phyloP scores from a whole-genome alignment of 2,113 vertebrate species.

The Dascyllus trimaculatus region DNA sequence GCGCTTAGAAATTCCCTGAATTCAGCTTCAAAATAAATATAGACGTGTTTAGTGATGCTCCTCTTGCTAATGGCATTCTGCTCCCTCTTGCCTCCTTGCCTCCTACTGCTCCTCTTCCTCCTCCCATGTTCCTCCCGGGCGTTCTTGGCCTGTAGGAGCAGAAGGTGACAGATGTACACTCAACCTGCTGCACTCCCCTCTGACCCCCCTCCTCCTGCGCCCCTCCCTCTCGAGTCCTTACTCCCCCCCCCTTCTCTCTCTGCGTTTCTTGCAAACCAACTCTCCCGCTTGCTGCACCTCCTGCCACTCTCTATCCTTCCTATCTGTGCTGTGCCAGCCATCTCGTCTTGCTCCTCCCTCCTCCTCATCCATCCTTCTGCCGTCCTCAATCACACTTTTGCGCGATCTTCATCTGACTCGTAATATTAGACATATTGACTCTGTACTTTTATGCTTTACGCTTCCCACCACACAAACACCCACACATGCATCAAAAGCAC shows the following conservation, averaged over 20 bases:
- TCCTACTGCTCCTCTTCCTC: conserved; percentile 43
- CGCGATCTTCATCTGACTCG: conserved; percentile 28
- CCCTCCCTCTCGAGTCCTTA: conserved; percentile 37
- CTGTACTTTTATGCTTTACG: conserved; percentile 27
- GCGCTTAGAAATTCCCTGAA: conserved; percentile 31
- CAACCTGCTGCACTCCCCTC: conserved; percentile 72
- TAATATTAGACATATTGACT: conserved; percentile 57
- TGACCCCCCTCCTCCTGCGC: conserved; percentile 65
- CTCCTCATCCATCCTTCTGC: conserved; percentile 34
- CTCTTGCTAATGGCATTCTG: conserved; percentile 36
- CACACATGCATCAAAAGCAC: conserved; percentile 51
- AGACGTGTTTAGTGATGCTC: conserved; percentile 43
- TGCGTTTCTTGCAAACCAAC: conserved; percentile 49
- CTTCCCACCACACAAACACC: conserved; percentile 44
- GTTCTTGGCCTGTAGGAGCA: conserved; percentile 67
- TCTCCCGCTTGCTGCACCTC: conserved; percentile 40
- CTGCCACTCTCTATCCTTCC: conserved; percentile 41
- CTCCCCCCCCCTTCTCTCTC: conserved; percentile 8
- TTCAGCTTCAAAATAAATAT: conserved; percentile 39
- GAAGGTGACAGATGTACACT: conserved; percentile 82
- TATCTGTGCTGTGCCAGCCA: conserved; percentile 41
- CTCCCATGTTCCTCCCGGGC: conserved; percentile 50
- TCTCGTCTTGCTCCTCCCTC: conserved; percentile 31
- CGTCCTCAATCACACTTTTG: conserved; percentile 47
- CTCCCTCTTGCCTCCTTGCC: conserved; percentile 23